These are phyloP conservation scores for Lasioglossum marginatum DNA, from an alignment of 2,888 invertebrate species.

Conservation along the genomic window DNA sequence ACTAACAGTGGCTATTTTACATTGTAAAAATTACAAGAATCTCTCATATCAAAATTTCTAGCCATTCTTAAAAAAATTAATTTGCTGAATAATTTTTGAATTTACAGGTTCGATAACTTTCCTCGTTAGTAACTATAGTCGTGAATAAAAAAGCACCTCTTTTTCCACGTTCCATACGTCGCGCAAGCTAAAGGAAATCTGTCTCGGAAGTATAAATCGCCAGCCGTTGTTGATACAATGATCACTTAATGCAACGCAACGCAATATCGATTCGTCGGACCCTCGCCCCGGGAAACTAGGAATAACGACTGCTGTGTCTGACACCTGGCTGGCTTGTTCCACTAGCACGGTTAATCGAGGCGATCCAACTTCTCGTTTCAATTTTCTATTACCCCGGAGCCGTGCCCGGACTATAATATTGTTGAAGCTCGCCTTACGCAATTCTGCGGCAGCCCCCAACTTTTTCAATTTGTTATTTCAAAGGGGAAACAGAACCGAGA, in stretches of 20 bases:
- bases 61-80: no score
- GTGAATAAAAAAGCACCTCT: background rate
- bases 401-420: background rate
- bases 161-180: background rate
- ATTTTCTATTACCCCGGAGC: conserved; percentile 27
- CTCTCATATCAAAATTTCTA: no score
- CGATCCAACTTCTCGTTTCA: conserved; percentile 19
- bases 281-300: background rate
- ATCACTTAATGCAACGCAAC: background rate
- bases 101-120: no score
- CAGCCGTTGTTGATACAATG: background rate
- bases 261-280: background rate
- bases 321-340: conserved; percentile 34
- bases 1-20: no score
- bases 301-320: conserved; percentile 38
- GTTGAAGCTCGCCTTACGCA: conserved; percentile 1
- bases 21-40: no score
- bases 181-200: background rate
- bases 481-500: background rate
- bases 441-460: background rate
- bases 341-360: conserved; percentile 24
- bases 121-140: background rate
- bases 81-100: no score
- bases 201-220: background rate
- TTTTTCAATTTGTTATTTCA: background rate